These are phyloP conservation scores for fruit fly (Drosophila melanogaster) DNA, from an alignment of 1,140 invertebrate species.

Conservation along the genomic window DNA sequence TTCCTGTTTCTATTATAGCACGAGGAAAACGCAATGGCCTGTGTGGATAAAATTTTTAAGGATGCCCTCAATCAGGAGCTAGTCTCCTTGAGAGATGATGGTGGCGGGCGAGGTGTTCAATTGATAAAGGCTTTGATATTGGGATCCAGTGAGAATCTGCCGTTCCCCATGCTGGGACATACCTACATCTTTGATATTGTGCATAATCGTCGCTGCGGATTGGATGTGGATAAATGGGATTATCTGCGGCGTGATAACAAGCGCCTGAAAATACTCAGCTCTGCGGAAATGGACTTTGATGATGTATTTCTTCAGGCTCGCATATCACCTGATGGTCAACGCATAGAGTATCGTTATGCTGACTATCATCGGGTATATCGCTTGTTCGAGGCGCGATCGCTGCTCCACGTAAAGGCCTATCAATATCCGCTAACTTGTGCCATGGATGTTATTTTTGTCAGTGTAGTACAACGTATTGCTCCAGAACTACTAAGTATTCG, in stretches of 20 bases:
- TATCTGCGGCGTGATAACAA: slow-evolving; percentile 88
- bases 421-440: slow-evolving; percentile 36
- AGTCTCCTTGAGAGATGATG: slow-evolving; percentile 52
- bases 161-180: slow-evolving; percentile 58
- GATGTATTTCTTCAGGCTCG: slow-evolving; percentile 59
- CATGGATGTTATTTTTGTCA: slow-evolving; percentile 27
- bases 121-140: slow-evolving; percentile 73
- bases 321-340: slow-evolving; percentile 60
- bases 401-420: slow-evolving; percentile 59
- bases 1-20: slow-evolving; percentile 33
- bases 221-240: slow-evolving; percentile 91
- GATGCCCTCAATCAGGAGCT: slow-evolving; percentile 30
- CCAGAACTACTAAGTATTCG: slow-evolving; percentile 36
- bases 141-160: slow-evolving; percentile 43
- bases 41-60: slow-evolving; percentile 69
- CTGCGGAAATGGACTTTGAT: slow-evolving; percentile 64
- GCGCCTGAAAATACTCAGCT: slow-evolving; percentile 41
- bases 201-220: slow-evolving; percentile 87
- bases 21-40: slow-evolving; percentile 51
- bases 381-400: slow-evolving; percentile 53
- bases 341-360: slow-evolving; percentile 75
- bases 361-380: slow-evolving; percentile 70
- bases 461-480: slow-evolving; percentile 25
- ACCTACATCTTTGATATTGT: slow-evolving; percentile 85
- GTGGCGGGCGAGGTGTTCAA: slow-evolving; percentile 64